Evolutionary conservation across 2,113 vertebrate species (phyloP), one percentile per base, ranked within the genome.

Genomic region (Rissa tridactyla): DNA sequence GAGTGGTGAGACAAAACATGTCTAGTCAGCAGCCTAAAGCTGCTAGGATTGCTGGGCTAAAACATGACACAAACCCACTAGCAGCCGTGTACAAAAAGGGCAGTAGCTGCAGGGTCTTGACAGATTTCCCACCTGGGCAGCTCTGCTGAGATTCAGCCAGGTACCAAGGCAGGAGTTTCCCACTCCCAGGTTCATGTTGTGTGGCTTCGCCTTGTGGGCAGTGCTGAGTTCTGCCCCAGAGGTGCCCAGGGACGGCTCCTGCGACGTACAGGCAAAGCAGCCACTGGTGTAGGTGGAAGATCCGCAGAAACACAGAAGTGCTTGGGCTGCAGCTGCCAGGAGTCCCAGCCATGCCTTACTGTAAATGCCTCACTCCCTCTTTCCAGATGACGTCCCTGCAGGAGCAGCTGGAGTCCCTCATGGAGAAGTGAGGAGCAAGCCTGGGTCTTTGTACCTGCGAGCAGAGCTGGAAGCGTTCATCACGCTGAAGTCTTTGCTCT

Each of bases 401-500:
- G 93, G 99, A 99, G 95, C 99, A 99, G 98, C 97, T 99, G 91
- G 99, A 99, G 88, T 99, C 99, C 26, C 98, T 99, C 88, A 98
- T 99, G 61, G 99, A 99, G 97, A 99, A 99, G 97, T 99, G 84
- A 98, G 82, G 72, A 90, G 40, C 18, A 2, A 16, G 64, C 57
- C 51, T 32, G 64, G 44, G 9, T 80, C 64, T 23, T 46, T 2
- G 6, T 75, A 10, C 10, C 17, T 54, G 7, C 2, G 2, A 57
- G 78, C 40, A 49, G 62, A 69, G 77, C 61, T 85, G 66, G 44
- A 55, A 54, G 20, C 15, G 64, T 46, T 87, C 23, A 8, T 34
- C 29, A 19, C 2, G 8, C 38, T 87, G 54, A 85, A 84, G n/a
- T n/a, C 49, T 69, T 44, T 58, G 40, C 30, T 83, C 22, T 29